Conservation (phyloP, 1,140 invertebrate genomes). For the Sitobion miscanthi region DNA sequence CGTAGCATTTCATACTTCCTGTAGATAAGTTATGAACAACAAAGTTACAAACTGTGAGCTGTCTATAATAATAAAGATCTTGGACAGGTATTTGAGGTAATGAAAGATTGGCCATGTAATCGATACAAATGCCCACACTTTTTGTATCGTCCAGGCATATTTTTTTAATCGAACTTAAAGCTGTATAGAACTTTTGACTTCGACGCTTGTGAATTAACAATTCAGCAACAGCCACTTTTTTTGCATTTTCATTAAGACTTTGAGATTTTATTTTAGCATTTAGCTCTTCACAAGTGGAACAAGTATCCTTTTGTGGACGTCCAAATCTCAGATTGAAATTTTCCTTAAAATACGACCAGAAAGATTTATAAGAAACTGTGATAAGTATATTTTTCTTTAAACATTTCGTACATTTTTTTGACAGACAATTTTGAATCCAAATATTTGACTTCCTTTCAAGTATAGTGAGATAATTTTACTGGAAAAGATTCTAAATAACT, state of each 20-base stretch:
- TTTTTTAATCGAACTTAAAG: constrained; percentile 32
- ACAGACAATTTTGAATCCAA: constrained; percentile 56
- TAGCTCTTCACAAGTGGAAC: constrained; percentile 58
- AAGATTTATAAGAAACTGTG: constrained; percentile 54
- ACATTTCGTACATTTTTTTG: constrained; percentile 57
- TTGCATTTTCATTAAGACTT: constrained; percentile 57
- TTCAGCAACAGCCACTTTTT: constrained; percentile 41
- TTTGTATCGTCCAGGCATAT: constrained; percentile 33
- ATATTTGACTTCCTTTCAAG: constrained; percentile 43
- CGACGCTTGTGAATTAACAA: constrained; percentile 49
- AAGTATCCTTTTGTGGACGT: constrained; percentile 58
- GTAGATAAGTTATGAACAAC: not conserved
- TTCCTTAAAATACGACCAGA: constrained; percentile 57
- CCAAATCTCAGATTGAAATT: constrained; percentile 58
- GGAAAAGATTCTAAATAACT: constrained; percentile 56
- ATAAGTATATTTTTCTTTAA: constrained; percentile 57
- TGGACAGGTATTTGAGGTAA: constrained; percentile 44
- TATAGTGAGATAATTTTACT: constrained; percentile 41
- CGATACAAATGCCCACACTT: constrained; percentile 11
- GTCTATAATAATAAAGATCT: constrained; percentile 31
- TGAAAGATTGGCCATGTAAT: constrained; percentile 46
- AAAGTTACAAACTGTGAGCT: constrained; percentile 21
- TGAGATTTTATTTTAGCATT: constrained; percentile 57
- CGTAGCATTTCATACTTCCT: not conserved
- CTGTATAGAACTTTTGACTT: constrained; percentile 57